Percentiles rank a stretch among this genome's conserved stretches.
Evolutionary conservation across 2,888 invertebrate genomes (phyloP).

Genomic region (Dichetophora obliterata): DNA sequence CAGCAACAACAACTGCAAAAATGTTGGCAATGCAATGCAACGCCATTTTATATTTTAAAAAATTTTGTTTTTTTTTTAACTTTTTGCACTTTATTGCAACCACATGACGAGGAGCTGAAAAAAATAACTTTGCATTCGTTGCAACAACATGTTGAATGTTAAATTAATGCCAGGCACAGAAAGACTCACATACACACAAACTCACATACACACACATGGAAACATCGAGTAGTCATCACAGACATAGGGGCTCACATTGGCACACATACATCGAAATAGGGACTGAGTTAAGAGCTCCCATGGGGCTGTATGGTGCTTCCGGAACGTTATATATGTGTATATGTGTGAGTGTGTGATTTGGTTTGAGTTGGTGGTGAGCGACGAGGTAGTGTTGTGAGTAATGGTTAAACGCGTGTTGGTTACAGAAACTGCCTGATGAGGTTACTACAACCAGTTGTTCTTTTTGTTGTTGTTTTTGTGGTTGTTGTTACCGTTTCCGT

Average conservation of each 20-base stretch:
- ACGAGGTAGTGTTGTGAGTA: neutral
- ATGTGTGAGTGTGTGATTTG: neutral
- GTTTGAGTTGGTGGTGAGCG: neutral
- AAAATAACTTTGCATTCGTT: slow-evolving; percentile 6
- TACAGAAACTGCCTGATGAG: neutral
- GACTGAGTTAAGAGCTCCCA: slow-evolving; percentile 11
- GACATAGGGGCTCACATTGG: neutral
- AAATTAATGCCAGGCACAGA: slow-evolving; percentile 13
- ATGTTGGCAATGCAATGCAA: neutral
- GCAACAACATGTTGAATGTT: slow-evolving; percentile 39
- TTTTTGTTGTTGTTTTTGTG: no score
- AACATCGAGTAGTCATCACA: neutral
- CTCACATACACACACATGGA: neutral
- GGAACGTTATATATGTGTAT: neutral
- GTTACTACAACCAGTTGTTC: no score
- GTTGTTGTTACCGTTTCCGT: no score
- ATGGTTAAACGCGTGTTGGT: neutral
- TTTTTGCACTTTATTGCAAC: slow-evolving; percentile 1
- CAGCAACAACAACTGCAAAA: neutral
- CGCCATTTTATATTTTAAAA: neutral
- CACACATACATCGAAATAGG: neutral
- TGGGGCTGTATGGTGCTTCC: neutral
- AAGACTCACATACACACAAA: neutral
- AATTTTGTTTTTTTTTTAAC: neutral
- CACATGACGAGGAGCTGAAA: neutral